Base-by-base conservation (phyloP, 2,797 vertebrate species). In the Falco columbarius region DNA sequence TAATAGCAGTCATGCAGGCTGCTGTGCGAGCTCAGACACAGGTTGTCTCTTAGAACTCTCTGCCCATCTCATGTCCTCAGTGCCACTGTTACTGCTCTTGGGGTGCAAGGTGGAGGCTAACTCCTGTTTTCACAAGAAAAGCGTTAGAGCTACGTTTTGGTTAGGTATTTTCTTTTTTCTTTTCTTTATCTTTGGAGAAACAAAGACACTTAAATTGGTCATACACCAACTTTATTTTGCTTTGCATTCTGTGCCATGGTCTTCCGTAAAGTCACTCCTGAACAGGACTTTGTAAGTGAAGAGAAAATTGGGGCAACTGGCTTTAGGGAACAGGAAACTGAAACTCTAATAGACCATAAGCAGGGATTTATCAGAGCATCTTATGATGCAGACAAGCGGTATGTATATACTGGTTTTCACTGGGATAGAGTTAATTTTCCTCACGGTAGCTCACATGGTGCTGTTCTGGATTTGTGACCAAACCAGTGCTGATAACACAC, bases 1-100 rank as follows among this genome's bases (percentile, higher is more conserved):
- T 16, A 67, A 10, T 13, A 46, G 17, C 5, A 67, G 40, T 18
- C 5, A 20, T 1, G 4, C 14, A 36, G 56, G 7, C 21, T 42
- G 10, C 19, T 0, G 0, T 8, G 7, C 0, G 1, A 81, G 14
- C 27, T 51, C 29, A 71, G 66, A 9, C 19, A 47, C 3, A 26
- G 4, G 0, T 1, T 26, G 21, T 10, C 27, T 30, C 34, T 56
- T 17, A 49, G 68, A 61, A 5, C 5, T 29, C n/a, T 68, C 54
- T 77, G 49, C 24, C 13, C 10, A 4, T 9, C 4, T 76, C 14
- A 3, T 16, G 8, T 42, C 19, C 22, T 52, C 22, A 54, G 14
- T 15, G 29, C 20, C 3, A 1, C 8, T 7, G 6, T 34, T 72
- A 44, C 38, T 81, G 12, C 8, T 10, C 5, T 42, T 58, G 9